A percentile compares a stretch with the other conserved stretches of the same genome.
Conservation (phyloP, 2,113 vertebrate genomes). For the Anser cygnoides region DNA sequence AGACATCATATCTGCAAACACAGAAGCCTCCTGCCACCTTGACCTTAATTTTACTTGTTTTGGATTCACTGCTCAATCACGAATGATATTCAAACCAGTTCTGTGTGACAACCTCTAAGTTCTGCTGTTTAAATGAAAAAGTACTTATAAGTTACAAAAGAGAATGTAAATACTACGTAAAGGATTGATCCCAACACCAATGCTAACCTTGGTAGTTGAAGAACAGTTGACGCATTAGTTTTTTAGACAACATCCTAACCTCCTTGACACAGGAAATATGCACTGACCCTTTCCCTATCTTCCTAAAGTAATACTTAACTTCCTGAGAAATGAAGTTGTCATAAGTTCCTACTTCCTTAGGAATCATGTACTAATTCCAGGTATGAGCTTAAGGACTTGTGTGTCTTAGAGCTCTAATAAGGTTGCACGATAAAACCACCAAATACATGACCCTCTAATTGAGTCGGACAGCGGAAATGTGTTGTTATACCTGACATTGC, state of each 20-base stretch:
- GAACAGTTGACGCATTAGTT: neutral
- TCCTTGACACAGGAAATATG: neutral
- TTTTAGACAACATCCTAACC: neutral
- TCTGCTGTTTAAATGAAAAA: neutral
- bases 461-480: accelerated
- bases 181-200: neutral
- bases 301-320: neutral
- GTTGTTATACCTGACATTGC: slow-evolving; percentile 89
- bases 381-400: neutral
- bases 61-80: accelerated
- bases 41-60: neutral
- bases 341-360: accelerated
- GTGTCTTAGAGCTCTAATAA: neutral
- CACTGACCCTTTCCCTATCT: neutral
- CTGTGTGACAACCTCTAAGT: neutral
- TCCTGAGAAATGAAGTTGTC: neutral
- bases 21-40: neutral
- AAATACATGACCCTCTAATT: accelerated
- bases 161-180: neutral
- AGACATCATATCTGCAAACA: neutral
- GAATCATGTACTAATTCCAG: neutral
- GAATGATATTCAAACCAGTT: neutral
- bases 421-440: accelerated
- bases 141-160: neutral
- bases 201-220: neutral